phyloP scores from a whole-genome alignment of 1,140 invertebrate species.

The Acromyrmex heyeri region DNA sequence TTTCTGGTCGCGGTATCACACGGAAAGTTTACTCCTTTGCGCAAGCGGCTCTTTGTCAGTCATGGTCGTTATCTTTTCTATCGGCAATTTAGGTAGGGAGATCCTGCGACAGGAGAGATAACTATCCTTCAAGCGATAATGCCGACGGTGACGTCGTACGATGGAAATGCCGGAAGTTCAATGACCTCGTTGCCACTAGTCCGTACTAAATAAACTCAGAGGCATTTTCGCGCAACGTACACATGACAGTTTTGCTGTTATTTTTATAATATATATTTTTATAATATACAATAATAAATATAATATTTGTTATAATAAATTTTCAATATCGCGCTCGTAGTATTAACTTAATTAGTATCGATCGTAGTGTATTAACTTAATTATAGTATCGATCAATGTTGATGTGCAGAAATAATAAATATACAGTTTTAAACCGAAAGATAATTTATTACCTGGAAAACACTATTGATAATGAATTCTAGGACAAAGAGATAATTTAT shows the following conservation, averaged over 20 bases:
- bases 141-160: neutral
- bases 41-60: constrained; percentile 26
- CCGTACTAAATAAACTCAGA: constrained; percentile 11
- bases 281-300: too few relatives aligned
- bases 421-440: neutral
- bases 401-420: neutral
- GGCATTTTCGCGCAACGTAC: neutral
- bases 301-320: neutral
- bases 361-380: neutral
- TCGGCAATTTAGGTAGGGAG: constrained; percentile 65
- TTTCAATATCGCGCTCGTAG: neutral
- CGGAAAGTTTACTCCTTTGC: constrained; percentile 9
- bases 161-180: constrained; percentile 14
- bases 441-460: neutral
- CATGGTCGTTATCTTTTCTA: constrained; percentile 38
- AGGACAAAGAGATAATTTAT: neutral
- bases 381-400: neutral
- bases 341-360: neutral
- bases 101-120: constrained; percentile 42
- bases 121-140: constrained; percentile 35
- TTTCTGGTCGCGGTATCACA: neutral
- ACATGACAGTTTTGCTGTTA: neutral
- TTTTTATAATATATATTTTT: neutral
- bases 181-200: neutral
- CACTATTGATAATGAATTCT: neutral